Base-by-base conservation (phyloP, 2,888 invertebrate species). In the Eudemis profundana region DNA sequence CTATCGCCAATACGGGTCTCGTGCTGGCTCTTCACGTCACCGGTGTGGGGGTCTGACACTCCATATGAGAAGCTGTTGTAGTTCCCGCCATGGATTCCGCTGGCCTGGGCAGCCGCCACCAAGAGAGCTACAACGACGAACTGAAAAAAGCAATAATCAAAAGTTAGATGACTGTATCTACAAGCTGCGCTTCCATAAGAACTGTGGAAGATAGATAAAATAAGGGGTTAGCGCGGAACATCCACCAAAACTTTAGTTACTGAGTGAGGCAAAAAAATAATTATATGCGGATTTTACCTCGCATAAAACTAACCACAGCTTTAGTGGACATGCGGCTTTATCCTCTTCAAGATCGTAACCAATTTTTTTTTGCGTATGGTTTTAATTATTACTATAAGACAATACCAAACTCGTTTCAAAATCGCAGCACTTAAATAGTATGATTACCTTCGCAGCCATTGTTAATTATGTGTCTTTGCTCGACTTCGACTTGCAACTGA, bases 1-100 rank as follows among this genome's bases (percentile, higher is more conserved):
- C 77, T 75, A 69, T 86, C 86, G 38, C 89, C 89, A 61, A 74
- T 73, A 65, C 89, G 84, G 60, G 78, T 76, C 73, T 90, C 89
- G 15, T 78, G 77, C 72, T 88, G 87, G 74, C 81, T 84, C 71
- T 90, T 89, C 67, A 77, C 77, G 73, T 90, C 90, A 3, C 90
- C 88, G 49, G 89, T 90, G 68, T 85, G 72, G 50, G 82, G 76
- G 72, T 90, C 90, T 56, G 86, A 81, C 19, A 90, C 84, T 19
- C 84, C 85, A 69, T 90, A 90, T 1, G 84, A 81, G 76, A 81
- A 90, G 68, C 81, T 82, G 61, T 72, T 69, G 61, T 70, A 70
- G 66, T 73, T 74, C 12, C 72, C 72, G 15, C 74, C 76, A 65
- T 75, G 68, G 63, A 67, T 36, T 3, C 68, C 75, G 62, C 75